These are phyloP conservation scores for Oreohelix idahoensis DNA, from an alignment of 1,140 invertebrate genomes.

Conservation along the genomic window DNA sequence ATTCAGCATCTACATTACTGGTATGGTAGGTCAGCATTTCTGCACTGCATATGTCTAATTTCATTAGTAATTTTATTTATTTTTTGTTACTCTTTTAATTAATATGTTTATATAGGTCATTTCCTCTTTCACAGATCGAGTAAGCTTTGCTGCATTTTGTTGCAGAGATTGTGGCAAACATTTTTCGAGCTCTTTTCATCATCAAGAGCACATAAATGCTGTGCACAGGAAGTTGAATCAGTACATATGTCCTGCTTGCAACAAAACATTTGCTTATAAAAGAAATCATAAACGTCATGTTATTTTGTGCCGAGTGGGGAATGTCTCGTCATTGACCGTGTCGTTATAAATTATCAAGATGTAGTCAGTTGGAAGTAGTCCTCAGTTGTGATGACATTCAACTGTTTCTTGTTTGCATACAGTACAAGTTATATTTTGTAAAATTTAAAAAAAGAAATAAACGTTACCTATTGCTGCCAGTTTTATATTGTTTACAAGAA, in stretches of 20 bases:
- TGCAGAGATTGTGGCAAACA: constrained; percentile 18
- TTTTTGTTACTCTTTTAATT: no score
- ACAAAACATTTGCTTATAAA: constrained; percentile 25
- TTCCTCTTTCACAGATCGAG: constrained; percentile 8
- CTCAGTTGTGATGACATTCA: no score
- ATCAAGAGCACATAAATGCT: constrained; percentile 19
- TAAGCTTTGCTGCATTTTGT: background rate
- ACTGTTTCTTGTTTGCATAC: no score
- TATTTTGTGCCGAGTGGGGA: background rate
- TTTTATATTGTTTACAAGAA: no score
- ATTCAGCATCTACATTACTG: no score
- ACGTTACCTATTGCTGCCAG: no score
- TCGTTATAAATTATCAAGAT: background rate
- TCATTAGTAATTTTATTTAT: no score
- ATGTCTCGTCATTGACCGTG: background rate
- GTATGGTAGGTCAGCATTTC: no score
- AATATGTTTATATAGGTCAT: background rate
- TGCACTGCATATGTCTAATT: no score
- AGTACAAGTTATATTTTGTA: no score
- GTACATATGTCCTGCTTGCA: constrained; percentile 7
- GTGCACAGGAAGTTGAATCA: constrained; percentile 20
- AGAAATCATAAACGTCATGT: constrained; percentile 14
- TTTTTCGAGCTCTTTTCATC: constrained; percentile 10
- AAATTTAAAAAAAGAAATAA: no score
- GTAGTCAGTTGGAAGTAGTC: no score